These are phyloP conservation scores for rat (Rattus norvegicus) DNA, from an alignment of 2,113 vertebrate species.

Conservation along the genomic window GRCr8 NC_086034.1:83851001-83851500, in stretches of 20 bases:
- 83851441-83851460: conserved; percentile 12
- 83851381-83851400: conserved; percentile 85
- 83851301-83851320: background rate
- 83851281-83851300: background rate
- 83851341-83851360: conserved; percentile 85
- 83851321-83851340: conserved; percentile 78
- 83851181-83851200: conserved; percentile 76
- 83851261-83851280: background rate
- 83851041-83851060: background rate
- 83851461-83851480: conserved; percentile 49
- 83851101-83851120: background rate
- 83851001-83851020: conserved; percentile 7
- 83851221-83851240: conserved; percentile 85
- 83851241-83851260: conserved; percentile 82
- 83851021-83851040: background rate
- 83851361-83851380: conserved; percentile 86
- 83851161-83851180: conserved; percentile 40
- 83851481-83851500: conserved; percentile 91
- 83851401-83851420: conserved; percentile 56
- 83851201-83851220: conserved; percentile 92
- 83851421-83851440: conserved; percentile 54
- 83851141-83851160: background rate
- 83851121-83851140: conserved; percentile 9
- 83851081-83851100: background rate
- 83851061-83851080: background rate